A percentile compares a stretch with the other conserved stretches of the same genome.
phyloP scores from a whole-genome alignment of 1,140 invertebrate species.

The Rhopalosiphum maidis region DNA sequence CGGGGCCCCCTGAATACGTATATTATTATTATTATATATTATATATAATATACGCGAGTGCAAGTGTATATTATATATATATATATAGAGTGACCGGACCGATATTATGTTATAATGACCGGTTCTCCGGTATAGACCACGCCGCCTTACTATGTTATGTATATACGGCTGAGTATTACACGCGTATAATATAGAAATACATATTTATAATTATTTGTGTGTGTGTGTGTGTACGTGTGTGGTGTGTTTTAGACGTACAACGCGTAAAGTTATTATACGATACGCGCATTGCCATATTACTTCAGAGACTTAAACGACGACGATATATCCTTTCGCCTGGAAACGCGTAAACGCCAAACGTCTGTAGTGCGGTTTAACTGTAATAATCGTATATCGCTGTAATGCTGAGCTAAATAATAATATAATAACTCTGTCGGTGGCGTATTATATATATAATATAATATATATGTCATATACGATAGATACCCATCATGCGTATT shows the following conservation, averaged over 20 bases:
- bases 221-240: background rate
- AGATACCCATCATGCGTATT: no score
- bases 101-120: conserved; percentile 34
- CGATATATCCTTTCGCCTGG: background rate
- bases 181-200: background rate
- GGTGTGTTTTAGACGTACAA: background rate
- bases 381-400: background rate
- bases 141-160: background rate
- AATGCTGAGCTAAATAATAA: background rate
- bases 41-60: no score
- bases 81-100: background rate
- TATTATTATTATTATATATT: background rate
- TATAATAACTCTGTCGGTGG: background rate
- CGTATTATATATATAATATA: no score
- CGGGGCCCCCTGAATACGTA: background rate
- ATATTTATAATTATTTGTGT: background rate
- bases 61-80: no score
- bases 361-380: background rate
- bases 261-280: background rate
- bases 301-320: background rate
- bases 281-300: background rate
- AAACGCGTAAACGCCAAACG: background rate
- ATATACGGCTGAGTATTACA: background rate
- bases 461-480: no score
- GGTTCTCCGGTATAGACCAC: background rate